These are phyloP conservation scores for Paedocypris micromegethes DNA, from an alignment of 2,797 vertebrate species.

Conservation along the genomic window DNA sequence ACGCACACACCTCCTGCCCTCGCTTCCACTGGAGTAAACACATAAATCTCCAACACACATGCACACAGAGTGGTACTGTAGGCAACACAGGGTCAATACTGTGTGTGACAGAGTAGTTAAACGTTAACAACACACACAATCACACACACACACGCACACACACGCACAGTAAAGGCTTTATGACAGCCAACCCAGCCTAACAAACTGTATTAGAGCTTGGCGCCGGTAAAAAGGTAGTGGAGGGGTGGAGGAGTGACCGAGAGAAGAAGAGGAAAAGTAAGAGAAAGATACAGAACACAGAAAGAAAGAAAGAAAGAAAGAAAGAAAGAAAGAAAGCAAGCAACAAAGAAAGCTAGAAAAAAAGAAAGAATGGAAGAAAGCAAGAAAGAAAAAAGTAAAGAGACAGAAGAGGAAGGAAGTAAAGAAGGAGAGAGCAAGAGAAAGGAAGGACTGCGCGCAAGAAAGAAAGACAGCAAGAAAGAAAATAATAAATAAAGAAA, in stretches of 20 bases:
- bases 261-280: constrained; percentile 15
- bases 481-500: constrained; percentile 16
- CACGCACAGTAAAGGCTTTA: constrained; percentile 50
- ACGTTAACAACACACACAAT: constrained; percentile 33
- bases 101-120: constrained; percentile 55
- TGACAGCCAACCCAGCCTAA: constrained; percentile 46
- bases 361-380: too few species aligned
- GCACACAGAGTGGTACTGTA: constrained; percentile 53
- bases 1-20: background rate
- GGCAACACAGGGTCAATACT: constrained; percentile 54
- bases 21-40: constrained; percentile 26
- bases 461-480: constrained; percentile 31
- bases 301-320: constrained; percentile 27
- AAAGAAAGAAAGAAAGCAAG: too few species aligned
- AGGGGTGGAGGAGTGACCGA: constrained; percentile 29
- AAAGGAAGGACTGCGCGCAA: background rate
- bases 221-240: constrained; percentile 49
- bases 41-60: constrained; percentile 30
- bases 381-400: constrained; percentile 4
- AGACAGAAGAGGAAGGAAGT: constrained; percentile 31
- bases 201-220: constrained; percentile 58
- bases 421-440: too few species aligned
- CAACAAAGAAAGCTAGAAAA: too few species aligned
- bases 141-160: constrained; percentile 35
- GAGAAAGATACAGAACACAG: too few species aligned